Evolutionary conservation across 2,888 invertebrate species (phyloP).

Genomic region (Argynnis bischoffii): DNA sequence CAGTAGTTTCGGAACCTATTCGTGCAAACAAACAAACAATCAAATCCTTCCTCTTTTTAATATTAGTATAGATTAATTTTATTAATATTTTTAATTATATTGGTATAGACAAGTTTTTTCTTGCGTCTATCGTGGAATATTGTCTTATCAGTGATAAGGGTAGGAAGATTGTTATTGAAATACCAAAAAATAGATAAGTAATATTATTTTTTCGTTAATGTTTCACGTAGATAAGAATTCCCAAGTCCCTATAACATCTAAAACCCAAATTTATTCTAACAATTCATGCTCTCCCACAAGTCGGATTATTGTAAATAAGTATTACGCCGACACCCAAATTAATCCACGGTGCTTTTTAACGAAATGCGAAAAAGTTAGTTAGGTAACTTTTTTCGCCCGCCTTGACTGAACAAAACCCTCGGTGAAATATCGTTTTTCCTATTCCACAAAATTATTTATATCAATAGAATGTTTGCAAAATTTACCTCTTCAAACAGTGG

Average conservation of each 20-base stretch:
- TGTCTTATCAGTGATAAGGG: no score
- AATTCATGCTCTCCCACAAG: conserved; percentile 72
- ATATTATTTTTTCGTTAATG: not conserved
- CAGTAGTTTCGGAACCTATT: no score
- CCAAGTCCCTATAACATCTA: conserved; percentile 57
- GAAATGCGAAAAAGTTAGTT: conserved; percentile 75
- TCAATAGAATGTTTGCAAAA: conserved; percentile 75
- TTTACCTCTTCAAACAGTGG: conserved; percentile 68
- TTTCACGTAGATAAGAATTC: not conserved
- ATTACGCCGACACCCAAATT: conserved; percentile 73
- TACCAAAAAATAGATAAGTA: not conserved
- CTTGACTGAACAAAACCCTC: conserved; percentile 59
- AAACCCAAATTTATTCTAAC: conserved; percentile 74
- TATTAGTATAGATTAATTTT: no score
- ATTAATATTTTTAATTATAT: no score
- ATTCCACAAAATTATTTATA: conserved; percentile 71
- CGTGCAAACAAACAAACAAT: no score
- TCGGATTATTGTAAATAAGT: conserved; percentile 82
- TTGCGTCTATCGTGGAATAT: no score
- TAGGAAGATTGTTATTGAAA: not conserved
- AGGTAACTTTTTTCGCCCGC: conserved; percentile 61
- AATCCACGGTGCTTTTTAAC: conserved; percentile 73
- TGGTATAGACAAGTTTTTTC: no score
- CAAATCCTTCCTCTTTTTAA: no score
- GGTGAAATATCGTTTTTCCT: conserved; percentile 70